A percentile compares a stretch with the other conserved stretches of the same genome.
These are phyloP conservation scores for Catostomus latipinnis DNA, from an alignment of 2,797 vertebrate genomes.

Conservation along the genomic window DNA sequence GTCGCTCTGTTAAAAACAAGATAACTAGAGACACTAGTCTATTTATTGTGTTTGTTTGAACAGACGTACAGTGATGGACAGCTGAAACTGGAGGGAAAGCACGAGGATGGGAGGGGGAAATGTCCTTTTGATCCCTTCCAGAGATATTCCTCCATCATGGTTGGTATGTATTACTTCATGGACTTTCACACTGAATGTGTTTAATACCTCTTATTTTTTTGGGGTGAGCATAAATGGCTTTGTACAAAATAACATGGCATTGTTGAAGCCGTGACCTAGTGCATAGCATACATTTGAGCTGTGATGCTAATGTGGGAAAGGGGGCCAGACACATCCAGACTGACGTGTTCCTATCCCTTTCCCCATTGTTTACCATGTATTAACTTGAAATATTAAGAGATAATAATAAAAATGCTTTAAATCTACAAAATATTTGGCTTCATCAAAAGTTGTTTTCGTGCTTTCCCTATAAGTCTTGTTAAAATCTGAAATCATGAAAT, in stretches of 20 bases:
- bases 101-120: constrained; percentile 80
- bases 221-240: no score
- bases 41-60: constrained; percentile 45
- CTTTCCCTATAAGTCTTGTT: neutral
- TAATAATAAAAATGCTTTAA: no score
- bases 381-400: no score
- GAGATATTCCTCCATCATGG: constrained; percentile 80
- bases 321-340: no score
- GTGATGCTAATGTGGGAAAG: neutral
- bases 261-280: no score
- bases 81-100: constrained; percentile 74
- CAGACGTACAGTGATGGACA: constrained; percentile 74
- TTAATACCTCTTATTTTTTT: neutral
- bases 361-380: no score
- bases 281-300: neutral
- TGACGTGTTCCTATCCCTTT: no score
- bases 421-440: no score
- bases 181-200: neutral
- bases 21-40: neutral
- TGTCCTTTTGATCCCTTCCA: constrained; percentile 84
- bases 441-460: no score
- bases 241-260: no score
- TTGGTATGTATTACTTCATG: constrained; percentile 74
- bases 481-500: constrained; percentile 24
- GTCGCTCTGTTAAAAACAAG: neutral